These are phyloP conservation scores for Spermophilus dauricus DNA, from an alignment of 2,113 vertebrate genomes.

Conservation along the genomic window DNA sequence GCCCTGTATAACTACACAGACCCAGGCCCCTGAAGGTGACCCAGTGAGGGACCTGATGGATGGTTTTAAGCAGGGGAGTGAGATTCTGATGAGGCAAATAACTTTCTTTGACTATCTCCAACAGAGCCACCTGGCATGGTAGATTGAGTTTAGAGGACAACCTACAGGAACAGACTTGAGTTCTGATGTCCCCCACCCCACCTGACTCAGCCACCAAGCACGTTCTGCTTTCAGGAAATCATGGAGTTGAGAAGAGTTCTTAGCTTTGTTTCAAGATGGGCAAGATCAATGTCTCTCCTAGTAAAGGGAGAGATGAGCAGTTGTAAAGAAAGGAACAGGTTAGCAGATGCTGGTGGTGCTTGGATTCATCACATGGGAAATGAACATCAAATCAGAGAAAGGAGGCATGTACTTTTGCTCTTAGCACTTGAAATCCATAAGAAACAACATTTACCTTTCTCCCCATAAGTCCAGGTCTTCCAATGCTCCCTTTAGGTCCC, in stretches of 20 bases:
- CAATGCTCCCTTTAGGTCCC: slow-evolving; percentile 81
- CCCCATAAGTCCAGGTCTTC: slow-evolving; percentile 87
- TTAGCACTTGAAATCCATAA: neutral
- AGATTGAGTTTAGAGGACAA: fast-evolving
- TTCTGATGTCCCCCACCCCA: fast-evolving
- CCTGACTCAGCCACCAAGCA: fast-evolving
- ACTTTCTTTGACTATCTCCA: neutral
- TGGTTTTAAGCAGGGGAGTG: neutral
- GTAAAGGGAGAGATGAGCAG: neutral
- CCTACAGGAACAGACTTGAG: neutral
- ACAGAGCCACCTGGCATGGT: neutral
- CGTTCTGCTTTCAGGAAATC: neutral
- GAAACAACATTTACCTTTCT: slow-evolving; percentile 86
- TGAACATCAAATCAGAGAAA: neutral
- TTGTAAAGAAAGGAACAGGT: neutral
- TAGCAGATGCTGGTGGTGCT: neutral
- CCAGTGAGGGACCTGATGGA: neutral
- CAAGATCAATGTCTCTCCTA: neutral
- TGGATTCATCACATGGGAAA: neutral
- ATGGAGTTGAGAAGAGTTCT: neutral
- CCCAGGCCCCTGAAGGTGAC: neutral
- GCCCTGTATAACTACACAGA: fast-evolving
- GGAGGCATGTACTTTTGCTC: neutral
- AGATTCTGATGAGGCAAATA: neutral
- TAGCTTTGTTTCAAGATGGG: neutral